Evolutionary conservation across 2,888 invertebrate species (phyloP).

Genomic region (Nomada ruficornis): DNA sequence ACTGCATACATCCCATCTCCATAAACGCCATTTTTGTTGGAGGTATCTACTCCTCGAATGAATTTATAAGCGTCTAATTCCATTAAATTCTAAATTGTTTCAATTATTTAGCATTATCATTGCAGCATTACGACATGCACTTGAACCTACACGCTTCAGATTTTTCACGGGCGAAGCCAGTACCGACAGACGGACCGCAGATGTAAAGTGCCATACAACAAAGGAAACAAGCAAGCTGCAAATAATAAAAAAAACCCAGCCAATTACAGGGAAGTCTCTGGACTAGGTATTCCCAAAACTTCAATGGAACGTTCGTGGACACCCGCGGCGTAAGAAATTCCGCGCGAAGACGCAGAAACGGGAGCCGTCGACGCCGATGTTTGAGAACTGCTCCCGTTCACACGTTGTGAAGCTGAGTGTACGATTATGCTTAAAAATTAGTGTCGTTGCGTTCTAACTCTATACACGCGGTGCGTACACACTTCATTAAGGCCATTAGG

Average conservation of each 20-base stretch:
- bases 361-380: constrained; percentile 56
- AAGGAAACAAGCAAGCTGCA: not conserved
- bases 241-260: constrained; percentile 21
- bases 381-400: constrained; percentile 79
- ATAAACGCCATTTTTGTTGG: not conserved
- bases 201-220: not conserved
- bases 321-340: constrained; percentile 55
- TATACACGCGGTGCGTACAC: constrained; percentile 79
- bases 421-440: constrained; percentile 84
- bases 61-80: not conserved
- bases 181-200: constrained; percentile 9
- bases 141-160: not conserved
- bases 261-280: constrained; percentile 42
- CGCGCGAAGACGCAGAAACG: constrained; percentile 54
- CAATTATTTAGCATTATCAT: not conserved
- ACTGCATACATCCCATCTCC: not conserved
- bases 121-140: not conserved
- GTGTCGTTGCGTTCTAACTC: constrained; percentile 78
- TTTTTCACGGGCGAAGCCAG: not conserved
- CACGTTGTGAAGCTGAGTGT: constrained; percentile 84
- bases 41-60: not conserved
- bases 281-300: constrained; percentile 40
- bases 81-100: not conserved
- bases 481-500: constrained; percentile 84
- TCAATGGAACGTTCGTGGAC: constrained; percentile 52